These are phyloP conservation scores for Henricia sp. DNA, from an alignment of 53 echinoderm and acorn worm genomes.

Conservation along the genomic window DNA sequence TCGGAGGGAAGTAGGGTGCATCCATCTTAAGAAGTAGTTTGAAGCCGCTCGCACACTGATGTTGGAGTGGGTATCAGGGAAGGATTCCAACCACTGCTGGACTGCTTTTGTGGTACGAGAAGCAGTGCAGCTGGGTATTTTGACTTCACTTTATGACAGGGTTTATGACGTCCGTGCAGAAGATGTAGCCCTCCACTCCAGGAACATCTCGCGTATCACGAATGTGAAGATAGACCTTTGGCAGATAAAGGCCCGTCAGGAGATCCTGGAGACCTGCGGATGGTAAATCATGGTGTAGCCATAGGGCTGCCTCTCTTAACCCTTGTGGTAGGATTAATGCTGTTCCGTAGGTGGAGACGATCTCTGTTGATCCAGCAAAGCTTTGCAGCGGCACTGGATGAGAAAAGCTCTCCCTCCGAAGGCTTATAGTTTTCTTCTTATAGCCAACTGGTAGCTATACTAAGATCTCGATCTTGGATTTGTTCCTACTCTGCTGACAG, in stretches of 20 bases:
- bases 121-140: constrained; percentile 47
- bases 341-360: no score
- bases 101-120: constrained; percentile 17
- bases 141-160: not conserved
- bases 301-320: no score
- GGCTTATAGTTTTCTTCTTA: no score
- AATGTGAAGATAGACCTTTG: constrained; percentile 14
- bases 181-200: not conserved
- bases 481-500: not conserved
- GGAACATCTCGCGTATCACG: constrained; percentile 12
- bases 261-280: constrained; percentile 13
- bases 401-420: no score
- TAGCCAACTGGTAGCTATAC: not conserved
- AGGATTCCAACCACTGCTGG: constrained; percentile 21
- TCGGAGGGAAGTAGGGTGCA: constrained; percentile 20
- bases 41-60: constrained; percentile 3
- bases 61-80: constrained; percentile 41
- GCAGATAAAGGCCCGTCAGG: not conserved
- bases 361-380: no score
- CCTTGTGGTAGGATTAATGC: no score
- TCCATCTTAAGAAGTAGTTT: constrained; percentile 21
- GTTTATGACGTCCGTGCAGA: constrained; percentile 16
- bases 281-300: no score
- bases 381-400: no score
- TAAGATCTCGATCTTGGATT: not conserved